Evolutionary conservation across 2,888 invertebrate genomes (phyloP), one percentile per base, ranked within the genome.

Genomic region (Shargacucullia verbasci): DNA sequence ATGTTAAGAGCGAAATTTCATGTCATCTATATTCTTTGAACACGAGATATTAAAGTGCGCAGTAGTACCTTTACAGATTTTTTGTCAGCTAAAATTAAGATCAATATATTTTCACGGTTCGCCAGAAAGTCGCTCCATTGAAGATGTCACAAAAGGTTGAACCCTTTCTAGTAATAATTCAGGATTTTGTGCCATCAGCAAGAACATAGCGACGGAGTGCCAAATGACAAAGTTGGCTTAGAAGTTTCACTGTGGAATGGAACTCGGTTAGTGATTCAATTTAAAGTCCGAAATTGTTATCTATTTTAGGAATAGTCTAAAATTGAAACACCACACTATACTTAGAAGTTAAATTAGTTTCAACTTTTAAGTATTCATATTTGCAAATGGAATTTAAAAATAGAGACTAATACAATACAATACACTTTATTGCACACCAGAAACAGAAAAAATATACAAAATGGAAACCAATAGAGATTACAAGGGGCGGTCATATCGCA

Each of bases 171-270:
- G 76, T 75, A 62, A 77, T 70, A 75, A 71, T 66, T 65, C 59
- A 72, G 68, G 63, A 59, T 73, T 71, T 61, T 45, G 43, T 47
- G 50, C 67, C 34, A 65, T 38, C 34, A 57, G 55, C 49, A 54
- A 48, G 56, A 54, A 55, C 44, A 47, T 60, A 49, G 68, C 68
- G 64, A 45, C 76, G 76, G 76, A 80, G 83, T 73, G 73, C 60
- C 77, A 79, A 79, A 81, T 81, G 80, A 80, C 76, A 67, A 85
- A 86, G 85, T 84, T 85, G 59, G 65, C 49, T 68, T 71, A 69
- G 73, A 74, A 81, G 80, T 82, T 85, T 59, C 45, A 73, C 59
- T 55, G 29, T 53, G 64, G 74, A 72, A 67, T 71, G 75, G 63
- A 37, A 68, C 68, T 68, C 70, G 69, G 72, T 67, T 65, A 65